Evolutionary conservation across 37 sponge, comb jelly and placozoan genomes (phyloP).

Genomic region (Halisarca cf. caerulea): DNA sequence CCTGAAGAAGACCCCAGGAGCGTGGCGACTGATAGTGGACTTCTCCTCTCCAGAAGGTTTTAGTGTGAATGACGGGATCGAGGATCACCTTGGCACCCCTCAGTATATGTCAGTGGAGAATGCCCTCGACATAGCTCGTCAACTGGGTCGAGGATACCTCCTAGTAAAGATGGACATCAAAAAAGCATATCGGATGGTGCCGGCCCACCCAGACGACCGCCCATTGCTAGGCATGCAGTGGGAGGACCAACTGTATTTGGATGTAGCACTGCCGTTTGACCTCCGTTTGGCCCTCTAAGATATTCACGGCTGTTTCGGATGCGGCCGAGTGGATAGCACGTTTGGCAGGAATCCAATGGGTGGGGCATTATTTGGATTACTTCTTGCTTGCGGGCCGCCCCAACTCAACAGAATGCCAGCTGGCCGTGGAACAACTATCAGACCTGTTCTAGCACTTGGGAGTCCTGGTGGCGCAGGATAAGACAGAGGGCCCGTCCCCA

Average conservation of each 20-base stretch:
- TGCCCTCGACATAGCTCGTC: background rate
- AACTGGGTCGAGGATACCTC: background rate
- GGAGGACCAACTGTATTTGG: background rate
- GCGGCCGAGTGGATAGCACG: background rate
- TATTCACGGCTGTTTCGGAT: background rate
- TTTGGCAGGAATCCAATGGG: background rate
- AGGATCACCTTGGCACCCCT: background rate
- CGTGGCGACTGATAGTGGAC: slow-evolving; percentile 43
- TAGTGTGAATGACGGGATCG: slow-evolving; percentile 41
- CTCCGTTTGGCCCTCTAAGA: background rate
- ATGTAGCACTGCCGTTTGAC: background rate
- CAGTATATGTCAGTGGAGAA: slow-evolving; percentile 14
- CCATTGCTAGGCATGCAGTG: slow-evolving; percentile 20
- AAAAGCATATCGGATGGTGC: slow-evolving; percentile 30
- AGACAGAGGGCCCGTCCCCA: background rate
- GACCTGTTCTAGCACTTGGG: background rate
- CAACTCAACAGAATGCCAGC: background rate
- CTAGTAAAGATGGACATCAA: slow-evolving; percentile 26
- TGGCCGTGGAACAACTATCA: background rate
- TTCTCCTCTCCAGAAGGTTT: slow-evolving; percentile 33
- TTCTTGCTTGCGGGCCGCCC: background rate
- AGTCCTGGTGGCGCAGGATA: background rate
- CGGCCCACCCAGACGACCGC: slow-evolving; percentile 47
- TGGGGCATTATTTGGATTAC: background rate
- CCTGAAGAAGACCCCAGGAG: slow-evolving; percentile 25